These are phyloP conservation scores for Apotomis turbidana DNA, from an alignment of 2,888 invertebrate species.

Conservation along the genomic window DNA sequence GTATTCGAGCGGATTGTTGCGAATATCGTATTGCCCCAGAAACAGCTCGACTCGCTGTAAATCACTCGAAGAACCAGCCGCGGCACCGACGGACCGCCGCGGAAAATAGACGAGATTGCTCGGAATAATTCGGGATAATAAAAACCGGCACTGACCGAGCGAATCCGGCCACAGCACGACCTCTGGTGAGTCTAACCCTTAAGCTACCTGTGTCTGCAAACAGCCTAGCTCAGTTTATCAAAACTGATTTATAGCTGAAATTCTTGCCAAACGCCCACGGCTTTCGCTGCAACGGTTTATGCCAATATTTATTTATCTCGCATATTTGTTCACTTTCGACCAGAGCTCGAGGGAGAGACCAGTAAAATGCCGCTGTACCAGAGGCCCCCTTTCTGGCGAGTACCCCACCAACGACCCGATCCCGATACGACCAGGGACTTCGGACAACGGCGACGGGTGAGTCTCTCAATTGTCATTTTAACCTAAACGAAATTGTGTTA, in stretches of 20 bases:
- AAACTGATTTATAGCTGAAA: conserved; percentile 64
- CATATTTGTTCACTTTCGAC: conserved; percentile 38
- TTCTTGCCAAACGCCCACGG: conserved; percentile 68
- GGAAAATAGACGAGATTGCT: conserved; percentile 79
- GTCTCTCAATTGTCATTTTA: conserved; percentile 33
- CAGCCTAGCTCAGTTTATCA: conserved; percentile 46
- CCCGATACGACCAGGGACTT: conserved; percentile 71
- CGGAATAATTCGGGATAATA: conserved; percentile 75
- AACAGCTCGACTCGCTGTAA: conserved; percentile 71
- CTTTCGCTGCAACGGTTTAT: conserved; percentile 26
- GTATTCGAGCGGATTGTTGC: conserved; percentile 55
- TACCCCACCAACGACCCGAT: conserved; percentile 74
- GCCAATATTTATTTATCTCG: conserved; percentile 19
- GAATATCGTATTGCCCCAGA: conserved; percentile 73
- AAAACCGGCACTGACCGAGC: conserved; percentile 67
- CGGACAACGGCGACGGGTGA: conserved; percentile 61
- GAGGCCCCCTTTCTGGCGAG: conserved; percentile 86
- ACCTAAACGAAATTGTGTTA: conserved; percentile 10
- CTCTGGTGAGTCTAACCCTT: conserved; percentile 69
- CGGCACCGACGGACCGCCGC: conserved; percentile 68
- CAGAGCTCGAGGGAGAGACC: conserved; percentile 43
- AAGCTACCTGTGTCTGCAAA: background rate
- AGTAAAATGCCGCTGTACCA: conserved; percentile 82
- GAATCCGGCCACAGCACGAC: conserved; percentile 61
- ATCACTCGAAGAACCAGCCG: conserved; percentile 71